Conservation (phyloP, 2,113 vertebrate species). For the Amphiprion ocellaris region DNA sequence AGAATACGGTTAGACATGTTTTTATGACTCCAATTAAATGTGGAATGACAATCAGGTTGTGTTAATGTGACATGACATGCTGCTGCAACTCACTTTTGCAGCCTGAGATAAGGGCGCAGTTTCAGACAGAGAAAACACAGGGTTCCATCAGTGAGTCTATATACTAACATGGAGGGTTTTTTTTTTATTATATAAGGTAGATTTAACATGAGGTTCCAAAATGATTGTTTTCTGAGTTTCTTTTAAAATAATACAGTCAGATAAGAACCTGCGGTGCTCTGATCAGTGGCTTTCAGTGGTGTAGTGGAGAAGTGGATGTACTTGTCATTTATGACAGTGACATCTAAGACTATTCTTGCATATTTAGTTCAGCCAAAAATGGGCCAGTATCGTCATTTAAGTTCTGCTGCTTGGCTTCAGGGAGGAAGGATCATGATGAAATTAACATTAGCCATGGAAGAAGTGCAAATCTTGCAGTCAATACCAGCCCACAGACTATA, state of each 20-base stretch:
- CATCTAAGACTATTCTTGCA: no score
- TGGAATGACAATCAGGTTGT: conserved; percentile 56
- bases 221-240: not conserved
- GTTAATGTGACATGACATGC: conserved; percentile 66
- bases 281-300: no score
- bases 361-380: no score
- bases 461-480: no score
- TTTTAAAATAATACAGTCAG: not conserved
- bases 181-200: not conserved
- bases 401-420: no score
- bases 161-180: not conserved
- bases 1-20: conserved; percentile 36
- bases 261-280: not conserved
- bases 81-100: conserved; percentile 50
- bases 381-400: no score
- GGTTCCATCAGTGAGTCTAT: conserved; percentile 2
- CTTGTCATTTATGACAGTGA: no score
- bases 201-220: not conserved
- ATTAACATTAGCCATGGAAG: no score
- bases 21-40: conserved; percentile 64
- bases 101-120: conserved; percentile 37
- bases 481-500: no score
- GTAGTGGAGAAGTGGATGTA: no score
- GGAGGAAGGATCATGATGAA: no score
- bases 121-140: not conserved